Percentiles rank a stretch among this genome's conserved stretches.
Conservation (phyloP, 2,113 vertebrate genomes). For the Taurulus bubalis region DNA sequence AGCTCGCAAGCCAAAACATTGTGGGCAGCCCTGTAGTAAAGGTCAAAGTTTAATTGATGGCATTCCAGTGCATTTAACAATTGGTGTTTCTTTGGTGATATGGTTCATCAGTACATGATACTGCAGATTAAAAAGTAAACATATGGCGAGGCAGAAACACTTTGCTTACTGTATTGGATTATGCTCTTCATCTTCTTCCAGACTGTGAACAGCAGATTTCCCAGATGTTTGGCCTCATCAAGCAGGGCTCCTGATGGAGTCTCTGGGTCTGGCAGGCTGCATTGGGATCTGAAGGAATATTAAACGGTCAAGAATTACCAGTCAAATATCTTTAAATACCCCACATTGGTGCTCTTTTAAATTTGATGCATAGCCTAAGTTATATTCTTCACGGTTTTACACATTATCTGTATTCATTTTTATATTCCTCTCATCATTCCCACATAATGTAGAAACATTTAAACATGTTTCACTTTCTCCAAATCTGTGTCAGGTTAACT, state of each 20-base stretch:
- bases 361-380: not conserved
- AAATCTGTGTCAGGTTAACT: not conserved
- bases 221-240: conserved; percentile 45
- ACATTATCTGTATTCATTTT: no score
- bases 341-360: rapidly evolving
- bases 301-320: not conserved
- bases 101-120: not conserved
- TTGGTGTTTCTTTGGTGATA: not conserved
- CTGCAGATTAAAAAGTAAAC: rapidly evolving
- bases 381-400: not conserved
- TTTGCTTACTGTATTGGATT: conserved; percentile 48
- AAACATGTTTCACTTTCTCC: not conserved
- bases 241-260: conserved; percentile 41
- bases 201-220: conserved; percentile 47
- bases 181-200: conserved; percentile 46
- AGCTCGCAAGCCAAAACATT: no score
- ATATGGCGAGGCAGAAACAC: rapidly evolving
- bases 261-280: conserved; percentile 11
- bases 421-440: not conserved
- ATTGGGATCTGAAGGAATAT: conserved; percentile 34
- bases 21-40: no score
- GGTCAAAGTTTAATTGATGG: not conserved
- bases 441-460: not conserved
- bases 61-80: not conserved
- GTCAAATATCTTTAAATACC: not conserved